Evolutionary conservation across 2,797 vertebrate species (phyloP), one percentile per base, ranked within the genome.

Genomic region (Tolypeutes matacus): DNA sequence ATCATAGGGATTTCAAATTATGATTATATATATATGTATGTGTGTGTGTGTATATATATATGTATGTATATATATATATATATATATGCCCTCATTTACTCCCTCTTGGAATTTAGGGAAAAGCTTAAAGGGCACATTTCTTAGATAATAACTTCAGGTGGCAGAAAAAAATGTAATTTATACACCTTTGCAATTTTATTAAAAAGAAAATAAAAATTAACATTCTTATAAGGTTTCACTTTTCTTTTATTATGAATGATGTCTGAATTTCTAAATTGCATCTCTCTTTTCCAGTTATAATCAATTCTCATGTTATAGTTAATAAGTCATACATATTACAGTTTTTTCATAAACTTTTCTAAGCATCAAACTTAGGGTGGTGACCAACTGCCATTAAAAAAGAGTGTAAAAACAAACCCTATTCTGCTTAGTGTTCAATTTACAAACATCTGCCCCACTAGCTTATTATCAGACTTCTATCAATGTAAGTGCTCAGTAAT

Each of bases 161-260:
- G 20, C 49, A 65, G 25, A 86, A 18, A 23, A 89, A 96, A 86
- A 67, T 15, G 18, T 9, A 78, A 34, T 60, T 77, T 56, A 29
- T 27, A 18, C n/a, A 34, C 1, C 20, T 67, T 64, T 58, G 20
- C 53, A 65, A 70, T 27, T 92, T 82, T 83, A 72, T 56, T 27
- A 78, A 87, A 53, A 97, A 92, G 64, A 69, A 97, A 64, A 0
- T 7, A 69, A 46, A 78, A 83, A 73, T 31, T 93, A 65, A 76
- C 53, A 56, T 56, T 56, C 53, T 56, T 18, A 56, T 53, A 14
- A 15, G 15, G 17, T 82, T 95, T 95, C 27, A 42, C 2, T 86
- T 96, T 95, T 80, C 27, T 34, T 91, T 83, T 72, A 78, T 4
- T 93, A 89, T 53, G 67, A 94, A 36, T n/a, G n/a, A 72, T 83